A percentile compares a stretch with the other conserved stretches of the same genome.
Conservation (phyloP, 2,113 vertebrate species). For the Semicossyphus pulcher region DNA sequence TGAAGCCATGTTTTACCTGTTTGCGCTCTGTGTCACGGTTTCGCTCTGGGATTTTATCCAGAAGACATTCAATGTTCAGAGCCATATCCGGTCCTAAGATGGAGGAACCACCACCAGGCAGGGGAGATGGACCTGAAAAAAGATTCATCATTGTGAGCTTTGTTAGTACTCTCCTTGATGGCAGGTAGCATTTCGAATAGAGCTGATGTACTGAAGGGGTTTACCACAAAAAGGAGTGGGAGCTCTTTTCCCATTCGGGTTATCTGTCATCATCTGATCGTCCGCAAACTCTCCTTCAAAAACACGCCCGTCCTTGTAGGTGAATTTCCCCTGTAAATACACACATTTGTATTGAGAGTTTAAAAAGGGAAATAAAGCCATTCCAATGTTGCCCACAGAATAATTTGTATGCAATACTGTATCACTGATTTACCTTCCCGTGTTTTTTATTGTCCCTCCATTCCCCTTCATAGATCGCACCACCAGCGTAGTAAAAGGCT, state of each 20-base stretch:
- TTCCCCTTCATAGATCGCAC: slow-evolving; percentile 85
- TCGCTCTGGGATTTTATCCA: slow-evolving; percentile 79
- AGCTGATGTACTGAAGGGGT: neutral
- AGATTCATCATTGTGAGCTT: neutral
- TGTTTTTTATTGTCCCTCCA: slow-evolving; percentile 90
- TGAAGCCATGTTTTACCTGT: slow-evolving; percentile 82
- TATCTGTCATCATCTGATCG: slow-evolving; percentile 75
- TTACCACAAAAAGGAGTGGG: slow-evolving; percentile 50
- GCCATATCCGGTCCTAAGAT: slow-evolving; percentile 76
- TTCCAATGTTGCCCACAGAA: no score
- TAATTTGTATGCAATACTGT: neutral
- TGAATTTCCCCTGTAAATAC: slow-evolving; percentile 83
- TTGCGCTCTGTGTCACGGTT: slow-evolving; percentile 77
- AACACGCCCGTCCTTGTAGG: slow-evolving; percentile 81
- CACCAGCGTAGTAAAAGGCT: slow-evolving; percentile 86
- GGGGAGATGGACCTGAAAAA: slow-evolving; percentile 47
- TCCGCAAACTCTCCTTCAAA: slow-evolving; percentile 85
- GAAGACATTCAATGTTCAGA: slow-evolving; percentile 80
- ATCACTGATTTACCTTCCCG: slow-evolving; percentile 80
- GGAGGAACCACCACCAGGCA: slow-evolving; percentile 39
- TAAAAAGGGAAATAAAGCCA: no score
- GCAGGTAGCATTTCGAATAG: neutral
- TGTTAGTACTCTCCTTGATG: neutral
- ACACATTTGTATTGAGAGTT: neutral
- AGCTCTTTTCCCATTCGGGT: slow-evolving; percentile 26